These are phyloP conservation scores for Scylla paramamosain DNA, from an alignment of 1,140 invertebrate species.

Conservation along the genomic window DNA sequence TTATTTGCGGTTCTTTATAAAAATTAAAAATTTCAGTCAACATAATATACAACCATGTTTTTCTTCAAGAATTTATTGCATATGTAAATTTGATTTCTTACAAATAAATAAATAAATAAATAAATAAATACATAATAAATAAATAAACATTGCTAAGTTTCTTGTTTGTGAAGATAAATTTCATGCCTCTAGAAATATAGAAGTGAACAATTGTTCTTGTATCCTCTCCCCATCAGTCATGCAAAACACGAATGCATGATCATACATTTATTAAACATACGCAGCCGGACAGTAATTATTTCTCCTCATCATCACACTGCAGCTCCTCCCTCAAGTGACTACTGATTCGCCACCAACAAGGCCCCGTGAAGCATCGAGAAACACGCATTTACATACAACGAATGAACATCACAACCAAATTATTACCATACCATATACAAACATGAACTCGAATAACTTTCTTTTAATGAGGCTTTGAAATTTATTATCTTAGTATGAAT, in stretches of 20 bases:
- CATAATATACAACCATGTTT: background rate
- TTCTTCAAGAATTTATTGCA: background rate
- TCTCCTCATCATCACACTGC: background rate
- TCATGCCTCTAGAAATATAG: background rate
- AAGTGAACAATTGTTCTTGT: background rate
- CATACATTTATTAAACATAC: background rate
- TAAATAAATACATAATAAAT: background rate
- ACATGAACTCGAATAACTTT: slow-evolving; percentile 23
- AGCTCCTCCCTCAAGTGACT: background rate
- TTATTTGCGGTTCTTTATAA: background rate
- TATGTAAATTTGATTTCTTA: background rate
- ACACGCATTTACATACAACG: background rate
- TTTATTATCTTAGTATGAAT: slow-evolving; percentile 15
- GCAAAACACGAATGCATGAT: background rate
- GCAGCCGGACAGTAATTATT: background rate
- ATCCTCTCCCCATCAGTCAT: background rate
- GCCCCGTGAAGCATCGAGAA: background rate
- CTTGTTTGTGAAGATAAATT: background rate
- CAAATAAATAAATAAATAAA: background rate
- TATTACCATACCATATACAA: background rate
- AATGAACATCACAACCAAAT: slow-evolving; percentile 9
- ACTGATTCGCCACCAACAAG: background rate
- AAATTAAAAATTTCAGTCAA: background rate
- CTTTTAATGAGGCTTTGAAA: slow-evolving; percentile 15
- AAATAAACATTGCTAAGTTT: background rate